A percentile compares a stretch with the other conserved stretches of the same genome.
phyloP scores from a whole-genome alignment of 2,888 invertebrate species.

The Cryptophagus acutangulus region DNA sequence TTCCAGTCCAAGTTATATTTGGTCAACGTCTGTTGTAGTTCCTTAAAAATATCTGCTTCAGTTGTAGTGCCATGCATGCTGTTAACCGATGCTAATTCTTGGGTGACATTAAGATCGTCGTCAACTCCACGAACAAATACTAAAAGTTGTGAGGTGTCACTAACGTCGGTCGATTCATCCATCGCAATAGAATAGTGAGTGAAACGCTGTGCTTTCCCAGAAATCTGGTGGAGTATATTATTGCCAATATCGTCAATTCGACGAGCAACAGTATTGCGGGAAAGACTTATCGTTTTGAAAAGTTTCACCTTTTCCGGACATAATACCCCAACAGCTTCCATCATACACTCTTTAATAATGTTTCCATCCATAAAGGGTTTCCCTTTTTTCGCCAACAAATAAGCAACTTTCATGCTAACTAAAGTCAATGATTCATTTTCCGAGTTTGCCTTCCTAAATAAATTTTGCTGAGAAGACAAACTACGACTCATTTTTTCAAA shows the following conservation, averaged over 20 bases:
- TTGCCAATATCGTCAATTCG: slow-evolving; percentile 23
- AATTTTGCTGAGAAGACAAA: no score
- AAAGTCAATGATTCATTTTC: no score
- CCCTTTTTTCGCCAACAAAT: no score
- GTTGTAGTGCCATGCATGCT: slow-evolving; percentile 16
- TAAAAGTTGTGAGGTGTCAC: slow-evolving; percentile 15
- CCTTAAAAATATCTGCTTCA: not conserved
- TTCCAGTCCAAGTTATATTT: no score
- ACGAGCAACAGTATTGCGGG: slow-evolving; percentile 25
- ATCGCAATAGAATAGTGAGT: slow-evolving; percentile 27
- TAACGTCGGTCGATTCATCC: slow-evolving; percentile 23
- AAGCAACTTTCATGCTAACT: no score
- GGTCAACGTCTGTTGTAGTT: not conserved
- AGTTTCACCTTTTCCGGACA: slow-evolving; percentile 29
- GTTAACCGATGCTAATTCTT: slow-evolving; percentile 14
- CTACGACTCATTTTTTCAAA: no score
- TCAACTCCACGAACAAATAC: slow-evolving; percentile 20
- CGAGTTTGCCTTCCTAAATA: no score
- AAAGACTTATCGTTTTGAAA: slow-evolving; percentile 27
- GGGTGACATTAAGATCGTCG: slow-evolving; percentile 14
- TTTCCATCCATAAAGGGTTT: slow-evolving; percentile 31
- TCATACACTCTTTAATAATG: slow-evolving; percentile 31
- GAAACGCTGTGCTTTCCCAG: slow-evolving; percentile 22
- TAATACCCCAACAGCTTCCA: slow-evolving; percentile 27
- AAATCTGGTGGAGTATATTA: slow-evolving; percentile 20